Evolutionary conservation across 2,797 vertebrate species (phyloP), one percentile per base, ranked within the genome.

Genomic region (Momotus momota): DNA sequence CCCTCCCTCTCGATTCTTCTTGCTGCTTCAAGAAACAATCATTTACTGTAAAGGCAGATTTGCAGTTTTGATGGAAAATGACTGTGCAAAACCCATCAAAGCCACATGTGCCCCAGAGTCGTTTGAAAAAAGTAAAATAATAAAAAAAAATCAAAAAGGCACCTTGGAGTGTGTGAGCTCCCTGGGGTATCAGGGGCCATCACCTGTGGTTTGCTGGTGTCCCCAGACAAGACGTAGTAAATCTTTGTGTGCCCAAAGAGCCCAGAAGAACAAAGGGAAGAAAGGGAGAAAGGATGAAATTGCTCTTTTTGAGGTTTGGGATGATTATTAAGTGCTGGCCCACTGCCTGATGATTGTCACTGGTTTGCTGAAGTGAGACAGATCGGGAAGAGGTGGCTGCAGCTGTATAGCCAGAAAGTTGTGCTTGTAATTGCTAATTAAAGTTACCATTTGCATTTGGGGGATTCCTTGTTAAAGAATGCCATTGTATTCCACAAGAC

Each of bases 381-480:
- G 52, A 90, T 74, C 81, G 71, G 78, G 67, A 60, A 94, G 86
- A 88, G 67, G 41, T 73, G 87, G 78, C 64, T 86, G 69, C 72
- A 94, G 21, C 93, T 84, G 29, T 73, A 27, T 41, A 57, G 25
- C 61, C 93, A 60, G 26, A 46, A 93, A 88, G 64, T 14, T 67
- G 49, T 71, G 51, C n/a, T 93, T 93, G 82, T 94, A 93, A 94
- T 88, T 92, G 72, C 81, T 95, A 64, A 92, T 92, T 95, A 27
- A 92, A 86, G 11, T 81, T 71, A 43, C 40, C 17, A 46, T 93
- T 96, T 95, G 74, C 74, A 54, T 96, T 84, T 82, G 72, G 64
- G 81, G 51, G 22, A 90, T 95, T 94, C 67, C 38, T 93, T 82
- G 86, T 64, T 71, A 38, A 87, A 71, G 29, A 60, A 55, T 14